Base-by-base conservation (phyloP, 2,797 vertebrate species). In the Acropternis orthonyx region DNA sequence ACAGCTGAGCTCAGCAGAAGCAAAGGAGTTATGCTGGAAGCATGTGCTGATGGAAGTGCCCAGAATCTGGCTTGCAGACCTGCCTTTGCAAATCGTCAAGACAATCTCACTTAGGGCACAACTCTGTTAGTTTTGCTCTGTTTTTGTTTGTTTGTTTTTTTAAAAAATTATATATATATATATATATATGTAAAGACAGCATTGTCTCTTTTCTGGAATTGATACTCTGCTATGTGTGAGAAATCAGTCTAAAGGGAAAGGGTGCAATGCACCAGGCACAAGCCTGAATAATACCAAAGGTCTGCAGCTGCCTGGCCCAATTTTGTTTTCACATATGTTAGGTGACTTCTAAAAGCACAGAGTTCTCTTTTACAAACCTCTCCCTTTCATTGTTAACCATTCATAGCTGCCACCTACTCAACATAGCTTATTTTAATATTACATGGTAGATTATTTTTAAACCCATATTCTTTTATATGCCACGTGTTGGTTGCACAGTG, bases 91-190 rank as follows among this genome's bases (percentile, higher is more conserved):
- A 61, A 73, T 85, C 54, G 80, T 92, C 89, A 85, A 88, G 75
- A 94, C 79, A 95, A 91, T 95, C 77, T 93, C 75, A 81, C 34
- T 4, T 24, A 91, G 75, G 61, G 67, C 92, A 92, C 46, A 85
- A 30, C 27, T 95, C 88, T 84, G 67, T 92, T 92, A 84, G 80
- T 84, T 93, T 89, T 79, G 36, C 21, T 56, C 62, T 63, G 48
- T 23, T 28, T 51, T 51, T 51, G 3, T n/a, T 12, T 63, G 16
- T 28, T 44, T n/a, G 34, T 28, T 56, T 8, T 26, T 26, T 24
- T 9, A 34, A 43, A 16, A 51, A n/a, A n/a, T n/a, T 22, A 78
- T 26, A 37, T 26, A 49, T 26, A 49, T 48, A 14, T 24, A 24
- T 24, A 14, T 48, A 48, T 48, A 24, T 24, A 48, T 14, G 24